Base-by-base conservation (phyloP, 2,888 invertebrate genomes). In the Parelbella ahira region DNA sequence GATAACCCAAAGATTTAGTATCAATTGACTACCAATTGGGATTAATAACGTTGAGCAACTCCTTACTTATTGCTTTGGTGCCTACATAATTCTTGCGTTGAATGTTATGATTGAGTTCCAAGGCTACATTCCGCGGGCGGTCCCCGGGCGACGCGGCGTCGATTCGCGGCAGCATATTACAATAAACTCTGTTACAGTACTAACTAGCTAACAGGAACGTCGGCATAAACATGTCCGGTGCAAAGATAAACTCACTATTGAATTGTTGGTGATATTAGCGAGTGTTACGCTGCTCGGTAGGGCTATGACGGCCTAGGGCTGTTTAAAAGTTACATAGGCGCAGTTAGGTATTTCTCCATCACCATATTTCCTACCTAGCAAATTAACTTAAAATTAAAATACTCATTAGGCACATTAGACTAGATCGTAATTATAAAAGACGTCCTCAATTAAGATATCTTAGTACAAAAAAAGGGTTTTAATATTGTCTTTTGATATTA, bases 1-100 rank as follows among this genome's bases (percentile, higher is more conserved):
- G 54, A 54, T 41, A 41, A 41, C 33, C 41, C 20, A 60, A 60
- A 62, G 60, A 68, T 69, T 69, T 68, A 62, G 48, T 63, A 57
- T 58, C 68, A 74, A 77, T 74, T 73, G 71, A 70, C 69, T 64
- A 68, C 64, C 69, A 76, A 73, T 72, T 68, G 63, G 67, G 76
- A 77, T 78, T 75, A 71, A 75, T 74, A 65, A 66, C 61, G 59
- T 57, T 60, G 56, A 62, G 60, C 58, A 63, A 60, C 58, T 61
- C 68, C 51, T 49, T 56, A 70, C 63, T 74, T 71, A 72, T 76
- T 74, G 72, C 68, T 70, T 69, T 60, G 59, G 60, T 53, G 54
- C 52, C 53, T 48, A 45, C 50, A 50, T 57, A 57, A 60, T 58
- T 61, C 63, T 65, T 68, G 56, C 59, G 60, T 63, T 70, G 63